Base-by-base conservation (phyloP, 2,113 vertebrate genomes). In the Chamaea fasciata region DNA sequence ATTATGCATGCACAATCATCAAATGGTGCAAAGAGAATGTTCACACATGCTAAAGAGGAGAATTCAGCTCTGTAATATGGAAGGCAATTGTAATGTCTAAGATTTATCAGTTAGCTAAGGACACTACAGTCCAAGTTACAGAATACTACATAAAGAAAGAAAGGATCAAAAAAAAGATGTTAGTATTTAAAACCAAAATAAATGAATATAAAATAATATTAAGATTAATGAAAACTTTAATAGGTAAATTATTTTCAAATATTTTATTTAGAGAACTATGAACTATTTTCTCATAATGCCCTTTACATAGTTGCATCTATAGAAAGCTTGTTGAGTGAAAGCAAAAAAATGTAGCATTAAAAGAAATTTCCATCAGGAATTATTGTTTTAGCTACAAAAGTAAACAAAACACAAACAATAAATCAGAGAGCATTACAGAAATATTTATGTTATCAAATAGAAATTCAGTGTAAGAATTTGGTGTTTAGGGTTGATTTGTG, bases 201-300 rank as follows among this genome's bases (percentile, higher is more conserved):
- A 89, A 33, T 59, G n/a, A 65, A 27, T 79, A 90, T 56, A 35
- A 93, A 95, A 89, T 52, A 64, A 77, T 55, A 59, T 22, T 35
- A 92, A 65, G 41, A 89, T 85, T 73, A 87, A 97, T 74, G 69
- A 90, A 83, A 90, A 93, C 91, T 89, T 80, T 82, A 93, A 80
- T 90, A 85, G 83, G 52, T 74, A 55, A 92, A 91, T 96, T 95
- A 96, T 90, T 95, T 92, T 94, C 87, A 95, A 95, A 86, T 79
- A 56, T 63, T 97, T 97, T 95, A 95, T 96, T 95, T 91, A 89
- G 84, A 94, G 90, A 93, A 92, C 93, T 94, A 82, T 75, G 67
- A 88, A 79, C 84, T 95, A 90, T 90, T 92, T 85, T 78, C 86
- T 95, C 90, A 87, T 95, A 97, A 97, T 94, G 93, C 95, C 96